Evolutionary conservation across 1,140 invertebrate genomes (phyloP), one percentile per base, ranked within the genome.

Genomic region (Apis dorsata): DNA sequence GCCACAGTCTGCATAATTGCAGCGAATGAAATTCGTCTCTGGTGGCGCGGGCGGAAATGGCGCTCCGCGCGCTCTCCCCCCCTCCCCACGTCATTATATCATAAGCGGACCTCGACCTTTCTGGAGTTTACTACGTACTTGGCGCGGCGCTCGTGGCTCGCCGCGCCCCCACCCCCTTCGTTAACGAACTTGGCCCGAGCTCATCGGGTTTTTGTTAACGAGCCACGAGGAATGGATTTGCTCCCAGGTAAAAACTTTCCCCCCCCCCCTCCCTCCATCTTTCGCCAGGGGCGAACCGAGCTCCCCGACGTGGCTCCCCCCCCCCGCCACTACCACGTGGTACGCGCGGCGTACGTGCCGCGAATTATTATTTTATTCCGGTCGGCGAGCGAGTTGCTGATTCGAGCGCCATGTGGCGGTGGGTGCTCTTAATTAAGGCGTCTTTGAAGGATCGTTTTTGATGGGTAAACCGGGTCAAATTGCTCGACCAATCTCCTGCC

Each of bases 1-100:
- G 49, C 12, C n/a, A 12, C 66, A 49, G 28, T 44, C 21, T 59
- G 86, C 72, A 84, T 87, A 87, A 87, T 87, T 86, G 85, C 86
- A 79, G 72, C 81, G 86, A 86, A 87, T 87, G 86, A 87, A 87
- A 87, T 87, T 87, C 81, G 86, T 87, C 86, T 86, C 86, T 83
- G 34, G 86, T 86, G 75, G 80, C 68, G 71, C 75, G 71, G 66
- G 71, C 81, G 75, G 72, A 86, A 87, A 87, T 87, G n/a, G n/a
- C 86, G 73, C 85, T 84, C 80, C 76, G 70, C 71, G 55, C 69
- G 80, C 85, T 78, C 71, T 65, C 69, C 86, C 11, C 24, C 72
- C 44, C 55, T 63, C 44, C 0, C 44, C 44, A 59, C 80, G 85
- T 80, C 81, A 86, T 87, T 86, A 87, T 84, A 84, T 84, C 84